Percentiles rank a stretch among this genome's conserved stretches.
phyloP scores from a whole-genome alignment of 2,888 invertebrate species.

The Shargacucullia verbasci region DNA sequence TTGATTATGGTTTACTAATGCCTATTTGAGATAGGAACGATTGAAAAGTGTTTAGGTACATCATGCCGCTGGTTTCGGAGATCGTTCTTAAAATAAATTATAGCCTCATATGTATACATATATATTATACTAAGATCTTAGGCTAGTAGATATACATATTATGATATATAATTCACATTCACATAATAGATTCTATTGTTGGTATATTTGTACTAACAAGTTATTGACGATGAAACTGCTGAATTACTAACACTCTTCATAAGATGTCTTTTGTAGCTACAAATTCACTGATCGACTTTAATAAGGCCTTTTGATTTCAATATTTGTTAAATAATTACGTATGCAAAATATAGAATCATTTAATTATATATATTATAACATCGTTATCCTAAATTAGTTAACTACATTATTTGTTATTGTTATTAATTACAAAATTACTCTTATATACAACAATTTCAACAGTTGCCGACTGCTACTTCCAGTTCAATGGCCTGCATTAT shows the following conservation, averaged over 20 bases:
- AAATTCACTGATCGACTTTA: slow-evolving; percentile 28
- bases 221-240: slow-evolving; percentile 13
- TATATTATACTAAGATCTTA: slow-evolving; percentile 31
- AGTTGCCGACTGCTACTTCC: slow-evolving; percentile 40
- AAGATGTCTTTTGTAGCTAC: slow-evolving; percentile 49
- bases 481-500: slow-evolving; percentile 4
- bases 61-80: not conserved
- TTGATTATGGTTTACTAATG: not conserved
- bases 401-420: slow-evolving; percentile 61
- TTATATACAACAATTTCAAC: slow-evolving; percentile 62
- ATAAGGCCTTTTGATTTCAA: slow-evolving; percentile 25
- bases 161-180: too few relatives aligned
- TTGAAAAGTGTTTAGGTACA: too few relatives aligned
- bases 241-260: slow-evolving; percentile 17
- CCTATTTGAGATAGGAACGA: too few relatives aligned
- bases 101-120: slow-evolving; percentile 20
- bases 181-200: not conserved
- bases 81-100: slow-evolving; percentile 5
- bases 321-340: slow-evolving; percentile 28
- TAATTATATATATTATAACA: slow-evolving; percentile 31
- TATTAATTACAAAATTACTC: slow-evolving; percentile 64
- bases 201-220: slow-evolving; percentile 22
- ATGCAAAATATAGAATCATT: slow-evolving; percentile 55
- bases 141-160: slow-evolving; percentile 25
- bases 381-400: slow-evolving; percentile 62